phyloP scores from a whole-genome alignment of 2,888 invertebrate genomes.

The Eupithecia abbreviata region DNA sequence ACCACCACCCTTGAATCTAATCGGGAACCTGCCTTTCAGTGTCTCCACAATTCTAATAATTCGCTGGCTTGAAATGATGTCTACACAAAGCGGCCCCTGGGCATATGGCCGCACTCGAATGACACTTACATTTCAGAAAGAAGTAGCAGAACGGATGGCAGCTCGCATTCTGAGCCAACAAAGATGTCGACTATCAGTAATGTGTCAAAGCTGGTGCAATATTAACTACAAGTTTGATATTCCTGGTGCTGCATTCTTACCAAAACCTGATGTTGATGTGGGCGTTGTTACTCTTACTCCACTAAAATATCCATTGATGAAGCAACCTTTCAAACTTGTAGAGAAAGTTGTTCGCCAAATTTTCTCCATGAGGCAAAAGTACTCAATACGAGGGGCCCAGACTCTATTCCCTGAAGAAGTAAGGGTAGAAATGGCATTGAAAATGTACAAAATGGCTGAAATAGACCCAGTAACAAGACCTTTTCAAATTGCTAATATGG shows the following conservation, averaged over 20 bases:
- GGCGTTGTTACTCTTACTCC: conserved; percentile 96
- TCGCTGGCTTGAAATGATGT: conserved; percentile 92
- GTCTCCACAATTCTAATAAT: conserved; percentile 97
- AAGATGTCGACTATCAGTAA: conserved; percentile 95
- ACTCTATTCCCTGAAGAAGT: conserved; percentile 90
- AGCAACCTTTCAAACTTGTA: conserved; percentile 92
- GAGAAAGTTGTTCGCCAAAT: conserved; percentile 95
- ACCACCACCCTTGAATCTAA: conserved; percentile 88
- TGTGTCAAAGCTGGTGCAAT: conserved; percentile 96
- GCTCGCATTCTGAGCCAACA: conserved; percentile 87
- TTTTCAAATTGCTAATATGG: conserved; percentile 89
- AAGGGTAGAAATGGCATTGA: conserved; percentile 85
- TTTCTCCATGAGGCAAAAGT: conserved; percentile 95
- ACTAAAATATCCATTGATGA: conserved; percentile 87
- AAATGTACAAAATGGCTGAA: conserved; percentile 88
- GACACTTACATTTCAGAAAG: conserved; percentile 98
- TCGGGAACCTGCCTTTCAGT: conserved; percentile 98
- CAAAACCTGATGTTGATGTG: conserved; percentile 98
- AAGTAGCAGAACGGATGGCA: conserved; percentile 96
- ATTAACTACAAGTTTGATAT: conserved; percentile 94
- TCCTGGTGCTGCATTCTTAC: conserved; percentile 95
- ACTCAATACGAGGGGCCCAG: conserved; percentile 86
- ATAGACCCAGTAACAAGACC: conserved; percentile 88
- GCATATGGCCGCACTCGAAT: conserved; percentile 91
- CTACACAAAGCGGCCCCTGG: conserved; percentile 90